Conservation (phyloP, 2,113 vertebrate genomes). For the Leptocoma aspasia region DNA sequence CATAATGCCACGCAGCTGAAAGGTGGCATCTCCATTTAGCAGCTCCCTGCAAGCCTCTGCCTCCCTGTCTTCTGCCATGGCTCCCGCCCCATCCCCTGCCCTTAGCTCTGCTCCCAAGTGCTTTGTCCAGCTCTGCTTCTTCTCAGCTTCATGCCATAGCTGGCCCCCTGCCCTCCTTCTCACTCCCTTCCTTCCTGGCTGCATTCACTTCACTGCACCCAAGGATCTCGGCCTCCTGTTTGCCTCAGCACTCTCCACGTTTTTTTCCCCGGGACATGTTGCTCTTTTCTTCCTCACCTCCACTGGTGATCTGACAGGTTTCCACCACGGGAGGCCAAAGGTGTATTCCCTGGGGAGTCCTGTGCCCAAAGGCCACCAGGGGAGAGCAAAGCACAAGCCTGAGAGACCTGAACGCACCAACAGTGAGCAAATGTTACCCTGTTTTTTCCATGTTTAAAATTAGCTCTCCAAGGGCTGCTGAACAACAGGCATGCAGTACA, state of each 20-base stretch:
- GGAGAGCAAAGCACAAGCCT: not conserved
- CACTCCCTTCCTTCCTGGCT: not conserved
- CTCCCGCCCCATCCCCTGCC: not conserved
- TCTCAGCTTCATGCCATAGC: not conserved
- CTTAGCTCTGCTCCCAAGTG: not conserved
- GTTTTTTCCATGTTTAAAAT: not conserved
- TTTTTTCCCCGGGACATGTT: not conserved
- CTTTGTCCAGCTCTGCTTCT: not conserved
- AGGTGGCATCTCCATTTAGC: not conserved
- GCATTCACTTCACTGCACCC: not conserved
- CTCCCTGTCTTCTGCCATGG: not conserved
- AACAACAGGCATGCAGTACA: not conserved
- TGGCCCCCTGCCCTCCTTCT: not conserved
- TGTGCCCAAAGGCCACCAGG: fast-evolving
- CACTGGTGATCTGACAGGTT: not conserved
- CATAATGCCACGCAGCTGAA: not conserved
- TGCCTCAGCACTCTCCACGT: not conserved
- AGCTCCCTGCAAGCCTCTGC: not conserved
- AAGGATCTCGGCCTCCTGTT: not conserved
- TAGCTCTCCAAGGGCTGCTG: not conserved
- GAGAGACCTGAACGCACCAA: not conserved
- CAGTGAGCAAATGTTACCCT: not conserved
- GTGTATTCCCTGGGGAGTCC: not conserved
- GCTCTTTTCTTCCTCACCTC: not conserved
- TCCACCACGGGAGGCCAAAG: not conserved